A percentile compares a stretch with the other conserved stretches of the same genome.
phyloP scores from a whole-genome alignment of 1,140 invertebrate species.

The Zaprionus taronus region DNA sequence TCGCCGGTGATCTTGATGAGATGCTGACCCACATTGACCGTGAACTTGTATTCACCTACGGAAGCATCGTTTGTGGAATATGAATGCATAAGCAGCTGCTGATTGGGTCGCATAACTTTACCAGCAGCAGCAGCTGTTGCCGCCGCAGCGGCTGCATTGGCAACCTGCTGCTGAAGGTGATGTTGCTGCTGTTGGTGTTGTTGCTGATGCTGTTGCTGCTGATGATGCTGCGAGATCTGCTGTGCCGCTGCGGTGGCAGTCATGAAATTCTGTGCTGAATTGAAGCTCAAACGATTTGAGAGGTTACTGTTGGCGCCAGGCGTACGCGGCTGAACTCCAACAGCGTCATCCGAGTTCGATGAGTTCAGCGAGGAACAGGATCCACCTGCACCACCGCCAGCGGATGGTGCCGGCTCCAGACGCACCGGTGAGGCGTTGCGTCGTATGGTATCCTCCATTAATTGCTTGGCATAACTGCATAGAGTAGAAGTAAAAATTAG shows the following conservation, averaged over 20 bases:
- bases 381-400: slow-evolving; percentile 82
- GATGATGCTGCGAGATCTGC: slow-evolving; percentile 66
- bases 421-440: slow-evolving; percentile 95
- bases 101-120: slow-evolving; percentile 85
- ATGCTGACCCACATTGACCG: slow-evolving; percentile 91
- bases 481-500: not conserved
- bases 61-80: slow-evolving; percentile 93
- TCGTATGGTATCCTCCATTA: slow-evolving; percentile 96
- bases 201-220: slow-evolving; percentile 61
- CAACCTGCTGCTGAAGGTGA: slow-evolving; percentile 65
- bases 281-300: slow-evolving; percentile 83
- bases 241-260: slow-evolving; percentile 82
- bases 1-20: slow-evolving; percentile 93
- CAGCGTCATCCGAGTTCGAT: slow-evolving; percentile 90
- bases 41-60: slow-evolving; percentile 94
- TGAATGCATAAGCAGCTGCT: slow-evolving; percentile 89
- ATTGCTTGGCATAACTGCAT: slow-evolving; percentile 92
- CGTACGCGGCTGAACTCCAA: slow-evolving; percentile 72
- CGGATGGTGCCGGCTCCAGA: slow-evolving; percentile 85
- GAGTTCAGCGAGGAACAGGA: slow-evolving; percentile 90
- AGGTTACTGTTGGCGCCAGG: slow-evolving; percentile 58
- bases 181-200: slow-evolving; percentile 58
- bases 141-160: slow-evolving; percentile 58
- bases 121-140: slow-evolving; percentile 78
- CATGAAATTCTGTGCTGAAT: slow-evolving; percentile 83